These are phyloP conservation scores for Aptenodytes patagonicus DNA, from an alignment of 2,113 vertebrate species.

Conservation along the genomic window DNA sequence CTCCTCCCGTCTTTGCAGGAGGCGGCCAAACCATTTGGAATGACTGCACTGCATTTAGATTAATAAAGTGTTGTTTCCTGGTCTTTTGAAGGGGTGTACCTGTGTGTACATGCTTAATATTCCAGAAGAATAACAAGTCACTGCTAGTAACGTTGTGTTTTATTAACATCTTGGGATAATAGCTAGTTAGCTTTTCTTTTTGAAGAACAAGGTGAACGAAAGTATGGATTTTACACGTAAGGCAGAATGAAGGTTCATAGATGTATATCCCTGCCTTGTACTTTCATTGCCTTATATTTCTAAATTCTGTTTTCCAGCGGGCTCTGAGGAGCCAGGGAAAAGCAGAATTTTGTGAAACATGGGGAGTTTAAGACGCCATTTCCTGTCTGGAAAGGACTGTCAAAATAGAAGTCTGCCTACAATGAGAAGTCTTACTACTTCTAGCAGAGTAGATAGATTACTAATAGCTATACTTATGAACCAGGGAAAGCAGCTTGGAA, in stretches of 20 bases:
- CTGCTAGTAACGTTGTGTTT: background rate
- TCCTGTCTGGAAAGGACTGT: background rate
- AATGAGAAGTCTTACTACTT: background rate
- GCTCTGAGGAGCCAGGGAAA: background rate
- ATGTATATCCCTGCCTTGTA: background rate
- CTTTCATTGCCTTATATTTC: background rate
- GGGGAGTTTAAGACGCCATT: background rate
- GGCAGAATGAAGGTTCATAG: background rate
- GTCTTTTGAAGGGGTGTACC: background rate
- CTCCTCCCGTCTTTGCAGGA: background rate
- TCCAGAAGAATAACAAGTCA: slow-evolving; percentile 9
- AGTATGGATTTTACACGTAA: background rate
- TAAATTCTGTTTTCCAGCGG: background rate
- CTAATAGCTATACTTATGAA: background rate
- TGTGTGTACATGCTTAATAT: background rate
- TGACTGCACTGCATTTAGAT: background rate
- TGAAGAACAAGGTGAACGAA: background rate
- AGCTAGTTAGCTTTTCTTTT: background rate
- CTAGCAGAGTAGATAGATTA: background rate
- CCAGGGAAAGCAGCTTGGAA: background rate
- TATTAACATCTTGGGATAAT: background rate
- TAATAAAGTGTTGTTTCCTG: background rate
- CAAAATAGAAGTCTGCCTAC: background rate
- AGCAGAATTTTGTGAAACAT: background rate
- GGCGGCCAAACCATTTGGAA: background rate